Percentiles rank a stretch among this genome's conserved stretches.
Evolutionary conservation across 2,888 invertebrate genomes (phyloP).

Genomic region (Cephus spinipes): DNA sequence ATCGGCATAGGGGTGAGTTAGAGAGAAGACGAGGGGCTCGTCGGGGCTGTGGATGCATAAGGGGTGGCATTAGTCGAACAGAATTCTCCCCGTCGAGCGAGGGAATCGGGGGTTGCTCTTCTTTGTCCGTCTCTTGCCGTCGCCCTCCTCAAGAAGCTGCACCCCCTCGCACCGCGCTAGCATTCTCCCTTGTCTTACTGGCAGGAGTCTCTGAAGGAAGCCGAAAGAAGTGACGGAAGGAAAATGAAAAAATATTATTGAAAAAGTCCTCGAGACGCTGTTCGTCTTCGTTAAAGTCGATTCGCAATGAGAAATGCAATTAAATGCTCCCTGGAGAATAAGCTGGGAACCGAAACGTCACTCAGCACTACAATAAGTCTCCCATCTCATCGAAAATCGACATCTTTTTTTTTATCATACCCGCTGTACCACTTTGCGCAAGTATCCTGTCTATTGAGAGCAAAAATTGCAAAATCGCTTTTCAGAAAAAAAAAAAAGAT

Average conservation of each 20-base stretch:
- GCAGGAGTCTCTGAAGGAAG: constrained; percentile 27
- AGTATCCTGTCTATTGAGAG: constrained; percentile 4
- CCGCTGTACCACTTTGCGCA: constrained; percentile 14
- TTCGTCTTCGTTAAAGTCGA: too few species aligned
- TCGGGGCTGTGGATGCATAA: constrained; percentile 52
- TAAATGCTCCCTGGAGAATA: too few species aligned
- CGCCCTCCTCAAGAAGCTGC: constrained; percentile 27
- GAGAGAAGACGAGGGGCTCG: constrained; percentile 32
- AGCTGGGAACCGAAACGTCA: too few species aligned
- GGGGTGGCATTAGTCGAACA: constrained; percentile 58
- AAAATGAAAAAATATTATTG: constrained; percentile 8
- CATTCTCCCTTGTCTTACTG: constrained; percentile 21
- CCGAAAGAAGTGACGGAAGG: constrained; percentile 21
- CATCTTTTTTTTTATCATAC: too few species aligned
- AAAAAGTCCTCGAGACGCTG: too few species aligned
- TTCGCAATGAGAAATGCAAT: too few species aligned
- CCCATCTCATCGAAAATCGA: too few species aligned
- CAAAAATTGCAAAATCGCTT: not conserved
- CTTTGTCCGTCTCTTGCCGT: constrained; percentile 37
- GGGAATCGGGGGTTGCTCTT: constrained; percentile 26
- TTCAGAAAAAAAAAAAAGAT: constrained; percentile 32
- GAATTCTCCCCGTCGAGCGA: constrained; percentile 33
- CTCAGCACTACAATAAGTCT: too few species aligned
- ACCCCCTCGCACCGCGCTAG: constrained; percentile 3
- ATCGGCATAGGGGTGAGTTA: constrained; percentile 54